phyloP scores from a whole-genome alignment of 2,888 invertebrate genomes.

The Antitype chi region DNA sequence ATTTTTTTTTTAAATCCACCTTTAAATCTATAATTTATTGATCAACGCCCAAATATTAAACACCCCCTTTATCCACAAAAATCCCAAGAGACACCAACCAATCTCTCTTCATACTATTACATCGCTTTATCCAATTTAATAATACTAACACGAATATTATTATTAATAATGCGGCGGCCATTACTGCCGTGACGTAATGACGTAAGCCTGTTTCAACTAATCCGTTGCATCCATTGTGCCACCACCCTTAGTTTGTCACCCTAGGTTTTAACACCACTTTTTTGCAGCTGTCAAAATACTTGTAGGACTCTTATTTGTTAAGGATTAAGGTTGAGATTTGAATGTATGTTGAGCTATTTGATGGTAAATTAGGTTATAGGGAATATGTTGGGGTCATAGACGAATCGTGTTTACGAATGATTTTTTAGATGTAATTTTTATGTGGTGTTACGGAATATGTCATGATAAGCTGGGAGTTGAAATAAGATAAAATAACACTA shows the following conservation, averaged over 20 bases:
- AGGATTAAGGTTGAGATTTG: slow-evolving; percentile 65
- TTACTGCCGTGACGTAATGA: slow-evolving; percentile 85
- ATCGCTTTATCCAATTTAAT: slow-evolving; percentile 57
- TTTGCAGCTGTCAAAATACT: slow-evolving; percentile 36
- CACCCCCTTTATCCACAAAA: slow-evolving; percentile 19
- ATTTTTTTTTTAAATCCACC: neutral
- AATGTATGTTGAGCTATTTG: slow-evolving; percentile 38
- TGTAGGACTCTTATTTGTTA: slow-evolving; percentile 45
- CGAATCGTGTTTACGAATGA: slow-evolving; percentile 60
- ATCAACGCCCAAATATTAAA: slow-evolving; percentile 19
- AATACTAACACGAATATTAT: slow-evolving; percentile 69
- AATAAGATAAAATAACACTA: slow-evolving; percentile 8
- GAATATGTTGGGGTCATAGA: slow-evolving; percentile 69
- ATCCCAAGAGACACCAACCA: slow-evolving; percentile 42
- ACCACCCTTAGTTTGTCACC: slow-evolving; percentile 80
- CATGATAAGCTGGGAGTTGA: slow-evolving; percentile 1
- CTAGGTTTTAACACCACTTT: slow-evolving; percentile 62
- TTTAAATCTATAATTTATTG: slow-evolving; percentile 1
- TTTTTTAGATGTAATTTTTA: slow-evolving; percentile 55
- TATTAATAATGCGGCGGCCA: slow-evolving; percentile 75
- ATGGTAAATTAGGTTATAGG: slow-evolving; percentile 13
- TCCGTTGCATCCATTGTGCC: slow-evolving; percentile 82
- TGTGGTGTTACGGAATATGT: slow-evolving; percentile 32
- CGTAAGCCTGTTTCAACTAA: slow-evolving; percentile 85
- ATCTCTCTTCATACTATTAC: slow-evolving; percentile 40